Percentiles rank a stretch among this genome's conserved stretches.
Conservation (phyloP, 1,140 invertebrate genomes). For the Orius insidiosus region DNA sequence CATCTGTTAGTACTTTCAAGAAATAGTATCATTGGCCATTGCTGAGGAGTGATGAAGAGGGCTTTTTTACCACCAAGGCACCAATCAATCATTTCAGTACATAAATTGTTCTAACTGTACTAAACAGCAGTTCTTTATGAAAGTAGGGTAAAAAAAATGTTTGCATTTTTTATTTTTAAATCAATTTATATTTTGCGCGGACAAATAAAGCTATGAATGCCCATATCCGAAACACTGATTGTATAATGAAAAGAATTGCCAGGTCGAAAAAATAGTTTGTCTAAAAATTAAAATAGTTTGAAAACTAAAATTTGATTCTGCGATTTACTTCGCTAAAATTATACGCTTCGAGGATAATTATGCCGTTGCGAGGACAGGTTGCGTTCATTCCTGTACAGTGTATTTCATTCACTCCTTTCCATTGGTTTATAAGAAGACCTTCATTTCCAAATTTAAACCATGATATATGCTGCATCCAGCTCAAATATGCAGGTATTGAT, state of each 20-base stretch:
- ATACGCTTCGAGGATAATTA: conserved; percentile 56
- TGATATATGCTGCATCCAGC: conserved; percentile 82
- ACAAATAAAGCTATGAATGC: neutral
- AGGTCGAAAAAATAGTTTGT: neutral
- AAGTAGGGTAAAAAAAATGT: no score
- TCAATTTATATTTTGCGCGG: neutral
- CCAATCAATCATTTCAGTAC: no score
- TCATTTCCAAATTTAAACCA: conserved; percentile 94
- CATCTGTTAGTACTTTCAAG: no score
- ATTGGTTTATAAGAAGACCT: conserved; percentile 82
- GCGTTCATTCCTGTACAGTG: conserved; percentile 49
- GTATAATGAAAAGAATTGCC: neutral
- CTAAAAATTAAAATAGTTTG: no score
- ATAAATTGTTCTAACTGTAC: conserved; percentile 6
- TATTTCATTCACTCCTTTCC: conserved; percentile 55
- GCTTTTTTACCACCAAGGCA: no score
- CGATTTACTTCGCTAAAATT: conserved; percentile 59
- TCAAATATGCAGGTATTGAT: conserved; percentile 72
- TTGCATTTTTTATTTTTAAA: no score
- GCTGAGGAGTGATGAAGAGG: no score
- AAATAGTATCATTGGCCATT: no score
- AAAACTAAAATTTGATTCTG: no score
- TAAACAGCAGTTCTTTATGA: conserved; percentile 15
- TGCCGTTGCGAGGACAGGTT: conserved; percentile 55
- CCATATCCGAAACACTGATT: neutral